Conservation (phyloP, 2,888 invertebrate genomes). For the Villa cingulata region DNA sequence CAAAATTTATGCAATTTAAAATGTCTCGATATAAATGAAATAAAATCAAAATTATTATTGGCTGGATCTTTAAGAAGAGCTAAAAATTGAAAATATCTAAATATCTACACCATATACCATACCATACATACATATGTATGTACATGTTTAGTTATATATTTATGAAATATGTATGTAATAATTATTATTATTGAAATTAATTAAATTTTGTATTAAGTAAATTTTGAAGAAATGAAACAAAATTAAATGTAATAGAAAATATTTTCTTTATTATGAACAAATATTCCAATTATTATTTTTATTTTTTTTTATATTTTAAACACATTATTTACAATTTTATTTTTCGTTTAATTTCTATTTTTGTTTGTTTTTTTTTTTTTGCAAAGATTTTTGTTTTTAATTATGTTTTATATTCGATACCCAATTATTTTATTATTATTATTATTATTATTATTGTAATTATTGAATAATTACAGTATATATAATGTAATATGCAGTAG, state of each 20-base stretch:
- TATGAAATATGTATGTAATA: too few species aligned
- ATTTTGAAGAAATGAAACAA: neutral
- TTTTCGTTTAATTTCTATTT: too few species aligned
- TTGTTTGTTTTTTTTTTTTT: neutral
- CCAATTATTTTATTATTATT: too few species aligned
- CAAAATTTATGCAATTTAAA: neutral
- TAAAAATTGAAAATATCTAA: neutral
- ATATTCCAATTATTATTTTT: neutral
- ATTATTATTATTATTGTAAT: neutral
- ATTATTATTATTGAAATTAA: too few species aligned
- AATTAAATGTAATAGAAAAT: too few species aligned
- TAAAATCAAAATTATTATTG: neutral
- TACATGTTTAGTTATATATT: too few species aligned
- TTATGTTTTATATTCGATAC: too few species aligned
- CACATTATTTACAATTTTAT: slow-evolving; percentile 7
- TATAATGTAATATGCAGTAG: too few species aligned
- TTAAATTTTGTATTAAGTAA: too few species aligned
- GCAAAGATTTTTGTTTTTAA: neutral
- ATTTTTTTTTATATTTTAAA: slow-evolving; percentile 4
- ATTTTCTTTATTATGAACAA: neutral
- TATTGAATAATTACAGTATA: slow-evolving; percentile 1
- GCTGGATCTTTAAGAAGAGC: neutral
- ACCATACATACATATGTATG: neutral
- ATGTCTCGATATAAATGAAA: neutral
- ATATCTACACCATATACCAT: too few species aligned